A percentile compares a stretch with the other conserved stretches of the same genome.
Evolutionary conservation across 2,888 invertebrate species (phyloP).

Genomic region (Ormyrus pomaceus): DNA sequence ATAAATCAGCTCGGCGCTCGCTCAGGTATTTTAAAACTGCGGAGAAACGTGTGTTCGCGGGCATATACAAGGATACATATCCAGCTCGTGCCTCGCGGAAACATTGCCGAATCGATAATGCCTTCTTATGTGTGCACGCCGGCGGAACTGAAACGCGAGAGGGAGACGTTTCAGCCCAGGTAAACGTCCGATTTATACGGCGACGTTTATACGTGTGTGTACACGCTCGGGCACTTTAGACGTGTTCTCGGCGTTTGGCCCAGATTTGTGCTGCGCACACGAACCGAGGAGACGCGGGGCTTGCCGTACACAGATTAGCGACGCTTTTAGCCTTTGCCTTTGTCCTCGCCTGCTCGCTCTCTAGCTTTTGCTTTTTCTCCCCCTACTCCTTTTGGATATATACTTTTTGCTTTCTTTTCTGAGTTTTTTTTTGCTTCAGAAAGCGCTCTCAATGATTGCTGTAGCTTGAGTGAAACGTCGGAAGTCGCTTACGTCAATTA

Average conservation of each 20-base stretch:
- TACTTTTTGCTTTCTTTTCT: no score
- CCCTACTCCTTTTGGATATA: not conserved
- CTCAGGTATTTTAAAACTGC: conserved; percentile 39
- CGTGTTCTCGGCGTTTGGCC: conserved; percentile 49
- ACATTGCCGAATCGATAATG: conserved; percentile 49
- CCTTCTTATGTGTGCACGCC: conserved; percentile 28
- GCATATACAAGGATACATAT: not conserved
- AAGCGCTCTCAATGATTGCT: no score
- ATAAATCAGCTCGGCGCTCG: conserved; percentile 33
- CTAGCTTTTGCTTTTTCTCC: not conserved
- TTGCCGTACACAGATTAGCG: conserved; percentile 29
- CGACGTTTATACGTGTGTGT: conserved; percentile 27
- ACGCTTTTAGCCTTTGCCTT: conserved; percentile 10
- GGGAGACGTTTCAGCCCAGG: conserved; percentile 28
- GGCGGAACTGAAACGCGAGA: conserved; percentile 9
- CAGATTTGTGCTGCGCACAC: conserved; percentile 32
- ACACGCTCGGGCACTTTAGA: not conserved
- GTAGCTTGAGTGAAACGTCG: no score
- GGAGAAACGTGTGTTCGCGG: conserved; percentile 7
- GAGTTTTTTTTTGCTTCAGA: not conserved
- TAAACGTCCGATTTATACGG: conserved; percentile 48
- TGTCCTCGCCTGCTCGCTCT: not conserved
- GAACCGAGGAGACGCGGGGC: not conserved
- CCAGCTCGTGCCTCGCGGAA: not conserved
- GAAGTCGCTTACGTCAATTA: no score